Evolutionary conservation across 2,797 vertebrate species (phyloP).

Genomic region (Limnodromus scolopaceus): DNA sequence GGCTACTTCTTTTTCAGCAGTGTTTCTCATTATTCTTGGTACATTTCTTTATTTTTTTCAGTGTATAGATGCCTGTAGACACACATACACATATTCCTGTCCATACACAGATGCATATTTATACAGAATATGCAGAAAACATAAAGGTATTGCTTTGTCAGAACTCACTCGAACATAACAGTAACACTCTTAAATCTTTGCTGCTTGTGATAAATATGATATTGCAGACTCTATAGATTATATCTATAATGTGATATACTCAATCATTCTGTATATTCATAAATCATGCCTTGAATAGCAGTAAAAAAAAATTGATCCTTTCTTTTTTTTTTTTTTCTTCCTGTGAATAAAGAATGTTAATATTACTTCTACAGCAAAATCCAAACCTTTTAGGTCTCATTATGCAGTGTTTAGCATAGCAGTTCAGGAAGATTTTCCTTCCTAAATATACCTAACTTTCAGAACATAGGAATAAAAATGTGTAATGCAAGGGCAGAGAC

Average conservation of each 20-base stretch:
- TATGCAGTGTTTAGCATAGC: accelerated
- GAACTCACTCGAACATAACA: neutral
- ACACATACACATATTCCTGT: neutral
- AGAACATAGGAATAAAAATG: neutral
- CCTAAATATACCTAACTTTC: neutral
- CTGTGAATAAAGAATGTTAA: neutral
- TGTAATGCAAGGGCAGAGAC: neutral
- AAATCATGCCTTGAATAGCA: neutral
- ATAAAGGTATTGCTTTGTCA: neutral
- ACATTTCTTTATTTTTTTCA: neutral
- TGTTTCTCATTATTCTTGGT: neutral
- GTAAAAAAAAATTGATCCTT: neutral
- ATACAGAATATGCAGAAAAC: neutral
- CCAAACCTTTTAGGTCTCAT: neutral
- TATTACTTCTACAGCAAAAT: neutral
- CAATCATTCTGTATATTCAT: neutral
- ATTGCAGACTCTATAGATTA: neutral
- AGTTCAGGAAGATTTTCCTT: neutral
- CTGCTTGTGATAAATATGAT: neutral
- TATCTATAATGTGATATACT: neutral
- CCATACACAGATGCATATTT: neutral
- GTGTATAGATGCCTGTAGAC: neutral
- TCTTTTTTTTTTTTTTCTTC: neutral
- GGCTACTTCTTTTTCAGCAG: neutral
- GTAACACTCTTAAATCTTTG: neutral